These are phyloP conservation scores for Ceratosolen fusciceps DNA, from an alignment of 1,140 invertebrate genomes.

Conservation along the genomic window DNA sequence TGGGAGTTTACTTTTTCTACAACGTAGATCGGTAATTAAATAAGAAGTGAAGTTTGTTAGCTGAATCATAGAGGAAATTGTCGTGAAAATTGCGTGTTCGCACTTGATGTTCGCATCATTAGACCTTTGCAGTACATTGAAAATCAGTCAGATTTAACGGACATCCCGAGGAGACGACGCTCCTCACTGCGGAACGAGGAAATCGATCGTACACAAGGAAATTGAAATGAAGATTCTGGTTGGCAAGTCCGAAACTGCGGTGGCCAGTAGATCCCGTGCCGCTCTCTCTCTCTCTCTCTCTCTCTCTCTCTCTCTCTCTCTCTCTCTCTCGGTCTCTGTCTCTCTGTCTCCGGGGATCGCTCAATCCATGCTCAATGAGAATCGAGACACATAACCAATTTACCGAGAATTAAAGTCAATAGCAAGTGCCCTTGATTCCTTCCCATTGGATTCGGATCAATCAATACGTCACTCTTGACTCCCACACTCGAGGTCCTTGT, in stretches of 20 bases:
- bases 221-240: slow-evolving; percentile 43
- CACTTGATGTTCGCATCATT: no score
- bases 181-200: not conserved
- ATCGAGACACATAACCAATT: slow-evolving; percentile 15
- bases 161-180: not conserved
- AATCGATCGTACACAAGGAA: slow-evolving; percentile 24
- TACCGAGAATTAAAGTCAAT: slow-evolving; percentile 16
- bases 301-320: no score
- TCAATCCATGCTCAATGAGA: not conserved
- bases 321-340: not conserved
- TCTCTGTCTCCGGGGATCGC: no score
- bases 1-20: no score
- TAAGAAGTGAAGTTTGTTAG: no score
- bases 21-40: no score
- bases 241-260: slow-evolving; percentile 21
- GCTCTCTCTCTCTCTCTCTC: no score
- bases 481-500: slow-evolving; percentile 1
- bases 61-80: no score
- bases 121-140: no score
- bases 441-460: not conserved
- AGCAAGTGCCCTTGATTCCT: slow-evolving; percentile 8
- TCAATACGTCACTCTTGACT: slow-evolving; percentile 29
- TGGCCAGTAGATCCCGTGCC: not conserved
- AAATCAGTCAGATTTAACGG: no score
- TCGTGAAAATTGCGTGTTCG: no score